A percentile compares a stretch with the other conserved stretches of the same genome.
These are phyloP conservation scores for Leptatherina wallacei DNA, from an alignment of 2,797 vertebrate species.

Conservation along the genomic window DNA sequence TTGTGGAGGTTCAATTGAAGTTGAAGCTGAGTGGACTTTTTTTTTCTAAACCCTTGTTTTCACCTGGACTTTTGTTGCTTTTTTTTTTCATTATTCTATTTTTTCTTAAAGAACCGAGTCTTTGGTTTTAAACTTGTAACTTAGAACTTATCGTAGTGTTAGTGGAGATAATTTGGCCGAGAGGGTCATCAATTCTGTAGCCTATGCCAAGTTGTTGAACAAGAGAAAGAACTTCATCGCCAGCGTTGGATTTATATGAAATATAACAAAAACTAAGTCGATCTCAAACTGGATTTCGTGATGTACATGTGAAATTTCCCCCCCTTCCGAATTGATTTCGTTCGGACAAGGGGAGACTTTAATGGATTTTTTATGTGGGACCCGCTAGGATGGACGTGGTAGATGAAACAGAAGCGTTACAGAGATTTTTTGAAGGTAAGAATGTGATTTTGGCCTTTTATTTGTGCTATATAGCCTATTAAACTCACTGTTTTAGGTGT, in stretches of 20 bases:
- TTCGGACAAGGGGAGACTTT: conserved; percentile 79
- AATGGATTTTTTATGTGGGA: conserved; percentile 86
- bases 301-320: conserved; percentile 77
- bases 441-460: background rate
- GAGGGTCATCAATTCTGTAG: conserved; percentile 8
- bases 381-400: conserved; percentile 96
- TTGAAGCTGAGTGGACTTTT: conserved; percentile 23
- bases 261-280: conserved; percentile 18
- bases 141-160: background rate
- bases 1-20: conserved; percentile 25
- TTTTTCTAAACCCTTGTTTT: background rate
- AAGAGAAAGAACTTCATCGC: conserved; percentile 27
- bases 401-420: conserved; percentile 98
- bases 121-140: conserved; percentile 20
- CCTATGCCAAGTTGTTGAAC: conserved; percentile 22
- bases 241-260: conserved; percentile 46
- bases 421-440: conserved; percentile 98
- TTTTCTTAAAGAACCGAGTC: background rate
- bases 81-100: conserved; percentile 11
- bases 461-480: background rate
- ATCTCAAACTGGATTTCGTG: conserved; percentile 39
- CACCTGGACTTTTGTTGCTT: background rate
- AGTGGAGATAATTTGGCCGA: background rate
- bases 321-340: conserved; percentile 72
- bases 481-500: background rate